phyloP scores from a whole-genome alignment of 2,797 vertebrate genomes.

The Spheniscus humboldti region DNA sequence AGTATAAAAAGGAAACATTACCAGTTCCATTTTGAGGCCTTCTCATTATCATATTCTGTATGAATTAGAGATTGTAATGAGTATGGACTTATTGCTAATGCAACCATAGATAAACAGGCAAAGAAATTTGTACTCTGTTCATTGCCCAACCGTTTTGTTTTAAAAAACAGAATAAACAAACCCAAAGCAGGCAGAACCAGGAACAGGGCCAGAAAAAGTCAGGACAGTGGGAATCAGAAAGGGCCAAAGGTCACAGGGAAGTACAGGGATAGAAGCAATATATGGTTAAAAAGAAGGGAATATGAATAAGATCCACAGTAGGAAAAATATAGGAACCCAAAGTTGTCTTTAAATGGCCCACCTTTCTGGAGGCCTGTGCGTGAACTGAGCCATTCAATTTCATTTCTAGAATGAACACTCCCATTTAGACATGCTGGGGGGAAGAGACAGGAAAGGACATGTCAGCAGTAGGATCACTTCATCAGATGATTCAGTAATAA shows the following conservation, averaged over 20 bases:
- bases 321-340: not conserved
- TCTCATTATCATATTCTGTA: not conserved
- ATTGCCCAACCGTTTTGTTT: not conserved
- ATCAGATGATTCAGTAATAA: not conserved
- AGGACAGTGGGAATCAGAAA: not conserved
- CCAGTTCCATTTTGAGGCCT: not conserved
- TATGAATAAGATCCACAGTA: not conserved
- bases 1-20: not conserved
- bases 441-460: not conserved
- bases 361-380: constrained; percentile 7
- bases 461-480: not conserved
- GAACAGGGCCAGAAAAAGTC: not conserved
- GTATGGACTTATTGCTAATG: not conserved
- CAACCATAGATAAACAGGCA: not conserved
- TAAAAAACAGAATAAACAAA: not conserved
- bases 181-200: not conserved
- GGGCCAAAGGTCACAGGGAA: not conserved
- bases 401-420: not conserved
- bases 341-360: not conserved
- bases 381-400: not conserved
- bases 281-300: not conserved
- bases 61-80: not conserved
- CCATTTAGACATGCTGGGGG: not conserved
- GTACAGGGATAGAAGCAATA: not conserved
- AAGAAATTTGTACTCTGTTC: not conserved